These are phyloP conservation scores for Phaedon cochleariae DNA, from an alignment of 2,888 invertebrate species.

Conservation along the genomic window DNA sequence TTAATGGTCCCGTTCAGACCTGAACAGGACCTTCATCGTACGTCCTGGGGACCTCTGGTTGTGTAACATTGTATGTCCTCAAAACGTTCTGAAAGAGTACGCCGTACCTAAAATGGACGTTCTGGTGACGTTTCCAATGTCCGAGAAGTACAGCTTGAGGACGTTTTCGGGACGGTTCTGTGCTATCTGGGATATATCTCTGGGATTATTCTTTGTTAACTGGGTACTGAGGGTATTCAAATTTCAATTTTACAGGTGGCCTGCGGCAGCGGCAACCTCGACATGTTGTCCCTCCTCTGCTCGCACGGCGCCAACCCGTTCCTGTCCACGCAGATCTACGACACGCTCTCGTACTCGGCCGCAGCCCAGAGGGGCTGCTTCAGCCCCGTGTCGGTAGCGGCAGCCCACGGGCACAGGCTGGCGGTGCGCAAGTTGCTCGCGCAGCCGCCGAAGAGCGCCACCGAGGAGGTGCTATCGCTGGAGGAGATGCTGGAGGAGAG, in stretches of 20 bases:
- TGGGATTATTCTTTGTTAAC: no score
- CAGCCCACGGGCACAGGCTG: constrained; percentile 85
- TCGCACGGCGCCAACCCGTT: constrained; percentile 90
- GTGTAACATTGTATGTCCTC: no score
- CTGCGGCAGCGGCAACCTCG: constrained; percentile 81
- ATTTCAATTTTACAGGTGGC: constrained; percentile 67
- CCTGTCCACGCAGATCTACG: constrained; percentile 83
- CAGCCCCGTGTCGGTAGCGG: constrained; percentile 88
- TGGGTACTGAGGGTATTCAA: not conserved
- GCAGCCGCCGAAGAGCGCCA: constrained; percentile 73
- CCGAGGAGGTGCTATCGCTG: constrained; percentile 80
- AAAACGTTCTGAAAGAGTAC: no score
- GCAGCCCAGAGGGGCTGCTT: constrained; percentile 88
- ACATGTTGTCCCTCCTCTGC: constrained; percentile 80
- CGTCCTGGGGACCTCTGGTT: no score
- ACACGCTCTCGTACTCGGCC: constrained; percentile 85
- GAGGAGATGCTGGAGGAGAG: constrained; percentile 93
- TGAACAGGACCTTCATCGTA: no score
- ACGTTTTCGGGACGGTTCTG: no score
- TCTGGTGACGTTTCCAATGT: no score
- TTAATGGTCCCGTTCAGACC: no score
- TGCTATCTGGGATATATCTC: no score
- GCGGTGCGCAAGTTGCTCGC: constrained; percentile 81
- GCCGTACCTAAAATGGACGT: no score
- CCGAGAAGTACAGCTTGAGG: no score